These are phyloP conservation scores for Condylura cristata DNA, from an alignment of 2,113 vertebrate species.

Conservation along the genomic window DNA sequence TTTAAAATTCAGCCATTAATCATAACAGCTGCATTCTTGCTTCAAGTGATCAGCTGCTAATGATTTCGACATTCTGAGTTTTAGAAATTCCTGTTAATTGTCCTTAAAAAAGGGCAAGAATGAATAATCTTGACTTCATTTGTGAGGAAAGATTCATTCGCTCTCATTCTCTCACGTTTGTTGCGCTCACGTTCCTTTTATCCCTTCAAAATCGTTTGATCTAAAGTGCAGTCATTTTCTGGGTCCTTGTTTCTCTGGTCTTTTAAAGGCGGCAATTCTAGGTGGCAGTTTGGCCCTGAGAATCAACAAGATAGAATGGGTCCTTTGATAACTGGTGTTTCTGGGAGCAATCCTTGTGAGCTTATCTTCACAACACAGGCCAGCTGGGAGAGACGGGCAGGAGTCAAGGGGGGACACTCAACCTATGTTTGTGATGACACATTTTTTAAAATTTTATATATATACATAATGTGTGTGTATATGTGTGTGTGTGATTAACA, in stretches of 20 bases:
- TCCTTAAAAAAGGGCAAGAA: conserved; percentile 50
- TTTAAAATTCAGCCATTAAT: conserved; percentile 83
- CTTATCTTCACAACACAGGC: neutral
- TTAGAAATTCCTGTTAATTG: conserved; percentile 64
- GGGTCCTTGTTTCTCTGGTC: neutral
- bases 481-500: too few species aligned
- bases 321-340: neutral
- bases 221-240: neutral
- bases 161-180: neutral
- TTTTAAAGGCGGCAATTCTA: neutral
- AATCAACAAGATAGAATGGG: neutral
- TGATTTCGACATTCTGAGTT: conserved; percentile 70
- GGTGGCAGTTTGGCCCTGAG: neutral
- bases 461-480: too few species aligned
- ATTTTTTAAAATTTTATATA: too few species aligned
- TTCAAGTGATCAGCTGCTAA: conserved; percentile 80
- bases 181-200: neutral
- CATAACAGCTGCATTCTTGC: conserved; percentile 73
- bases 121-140: conserved; percentile 66
- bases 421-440: neutral
- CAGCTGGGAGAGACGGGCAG: neutral
- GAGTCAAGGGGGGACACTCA: neutral
- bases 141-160: neutral
- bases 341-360: neutral
- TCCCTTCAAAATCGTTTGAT: neutral